Base-by-base conservation (phyloP, 2,797 vertebrate species). In the Macrochelys suwanniensis region DNA sequence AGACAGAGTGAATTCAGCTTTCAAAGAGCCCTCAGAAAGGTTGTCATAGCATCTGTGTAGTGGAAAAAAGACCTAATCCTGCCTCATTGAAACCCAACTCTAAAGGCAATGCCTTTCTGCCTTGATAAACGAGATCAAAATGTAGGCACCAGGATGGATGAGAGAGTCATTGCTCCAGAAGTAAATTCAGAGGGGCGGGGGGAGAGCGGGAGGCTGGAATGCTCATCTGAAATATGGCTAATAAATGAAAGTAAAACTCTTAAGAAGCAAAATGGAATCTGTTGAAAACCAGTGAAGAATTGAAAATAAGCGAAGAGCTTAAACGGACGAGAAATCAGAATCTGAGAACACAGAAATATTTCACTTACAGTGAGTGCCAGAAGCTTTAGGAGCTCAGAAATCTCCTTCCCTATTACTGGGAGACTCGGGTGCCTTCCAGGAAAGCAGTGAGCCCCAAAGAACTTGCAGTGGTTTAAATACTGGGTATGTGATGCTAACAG, bases 221-320 rank as follows among this genome's bases (percentile, higher is more conserved):
- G 16, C 31, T 84, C 16, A 49, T 42, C 0, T 81, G 49, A 61
- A 94, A 84, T n/a, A 17, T 17, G 81, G 42, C 10, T 96, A 85
- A 47, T 17, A 21, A 51, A 80, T 61, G 82, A 90, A 71, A 19
- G 65, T 37, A 37, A 42, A 71, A 42, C 33, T 23, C n/a, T 25
- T 21, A 71, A 42, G 68, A 42, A 71, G 68, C 23, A 42, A 71
- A 42, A 71, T 71, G 77, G 94, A 95, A 94, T 88, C 85, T 94
- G 85, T 92, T 96, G 89, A 0, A 16, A 92, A 96, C 49, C 93
- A 87, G 54, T 94, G 96, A 94, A 94, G 96, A 87, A 91, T 57
- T 0, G 0, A 87, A 96, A 95, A 94, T 94, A 95, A 77, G 5
- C 21, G 12, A 91, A 86, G 77, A 92, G 87, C 37, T 96, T 96